Evolutionary conservation across 1,140 invertebrate genomes (phyloP).

Genomic region (Copidosoma floridanum): DNA sequence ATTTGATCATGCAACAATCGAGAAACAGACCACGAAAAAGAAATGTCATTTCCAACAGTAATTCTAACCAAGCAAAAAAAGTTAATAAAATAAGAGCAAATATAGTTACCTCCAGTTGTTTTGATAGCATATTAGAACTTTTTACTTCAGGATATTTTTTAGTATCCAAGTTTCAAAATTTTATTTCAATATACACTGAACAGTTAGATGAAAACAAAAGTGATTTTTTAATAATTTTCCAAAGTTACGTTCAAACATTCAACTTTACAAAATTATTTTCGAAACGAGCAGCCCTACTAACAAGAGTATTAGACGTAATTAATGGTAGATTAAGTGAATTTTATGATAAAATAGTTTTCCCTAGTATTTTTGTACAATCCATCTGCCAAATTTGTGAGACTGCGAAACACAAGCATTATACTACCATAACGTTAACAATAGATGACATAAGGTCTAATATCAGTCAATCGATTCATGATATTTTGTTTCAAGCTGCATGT

Average conservation of each 20-base stretch:
- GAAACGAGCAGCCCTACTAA: not conserved
- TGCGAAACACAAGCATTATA: not conserved
- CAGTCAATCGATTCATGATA: not conserved
- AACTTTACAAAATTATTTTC: not conserved
- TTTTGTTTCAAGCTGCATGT: not conserved
- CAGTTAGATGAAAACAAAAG: not conserved
- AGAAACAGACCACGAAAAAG: not conserved
- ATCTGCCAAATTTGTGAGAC: not conserved
- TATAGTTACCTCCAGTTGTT: not conserved
- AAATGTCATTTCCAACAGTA: not conserved
- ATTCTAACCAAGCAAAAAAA: not conserved
- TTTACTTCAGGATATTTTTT: not conserved
- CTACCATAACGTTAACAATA: not conserved
- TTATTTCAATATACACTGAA: not conserved
- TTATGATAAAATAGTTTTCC: not conserved
- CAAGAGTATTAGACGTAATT: not conserved
- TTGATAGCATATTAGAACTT: not conserved
- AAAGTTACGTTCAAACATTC: not conserved
- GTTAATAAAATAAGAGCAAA: not conserved
- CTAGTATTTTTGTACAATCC: not conserved
- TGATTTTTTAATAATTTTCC: not conserved
- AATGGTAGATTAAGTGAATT: not conserved
- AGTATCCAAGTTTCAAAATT: not conserved
- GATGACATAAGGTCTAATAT: not conserved
- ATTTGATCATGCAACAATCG: not conserved